Evolutionary conservation across 53 echinoderm and acorn worm species (phyloP), one percentile per base, ranked within the genome.

Genomic region (Stichopus horrens): DNA sequence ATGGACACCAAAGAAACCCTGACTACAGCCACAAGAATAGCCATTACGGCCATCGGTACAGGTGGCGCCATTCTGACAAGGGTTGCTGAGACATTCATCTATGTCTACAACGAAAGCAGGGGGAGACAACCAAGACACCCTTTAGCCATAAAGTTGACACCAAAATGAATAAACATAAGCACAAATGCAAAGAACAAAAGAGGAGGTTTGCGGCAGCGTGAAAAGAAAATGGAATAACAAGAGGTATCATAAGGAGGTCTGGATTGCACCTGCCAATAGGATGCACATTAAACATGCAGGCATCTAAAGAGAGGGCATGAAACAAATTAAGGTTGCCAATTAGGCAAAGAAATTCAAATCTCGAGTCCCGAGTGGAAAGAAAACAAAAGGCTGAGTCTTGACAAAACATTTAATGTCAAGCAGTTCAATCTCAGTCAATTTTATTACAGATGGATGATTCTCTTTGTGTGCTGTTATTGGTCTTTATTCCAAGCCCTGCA

Each of bases 61-160:
- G 10, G 58, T 19, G 9, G 57, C 56, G 21, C 58, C 8, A 23
- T 81, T 55, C 19, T 57, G 58, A 22, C 81, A 81, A 81, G 81
- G 81, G 58, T 58, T 81, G 81, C 81, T 81, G 54, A 57, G 8
- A 81, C 81, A 81, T 56, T 81, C 81, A 81, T 81, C 23, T 16
- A 81, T 9, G 57, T 81, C 81, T 81, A 23, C 21, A 19, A 23
- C 10, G 63, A 16, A 63, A 63, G 63, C 63, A 63, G 63, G 5
- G 37, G 37, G 7, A 63, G 63, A 16, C 19, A 7, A 20, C 71
- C 7, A n/a, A 1, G 18, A 63, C 19, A 71, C 71, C 71, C 14
- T n/a, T 81, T 9, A 7, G 11, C 63, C 11, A 63, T 16, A 63
- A 63, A 63, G 37, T 63, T 16, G 16, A 63, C 16, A 37, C 37